phyloP scores from a whole-genome alignment of 2,797 vertebrate species.

The Muraenolepis orangiensis region DNA sequence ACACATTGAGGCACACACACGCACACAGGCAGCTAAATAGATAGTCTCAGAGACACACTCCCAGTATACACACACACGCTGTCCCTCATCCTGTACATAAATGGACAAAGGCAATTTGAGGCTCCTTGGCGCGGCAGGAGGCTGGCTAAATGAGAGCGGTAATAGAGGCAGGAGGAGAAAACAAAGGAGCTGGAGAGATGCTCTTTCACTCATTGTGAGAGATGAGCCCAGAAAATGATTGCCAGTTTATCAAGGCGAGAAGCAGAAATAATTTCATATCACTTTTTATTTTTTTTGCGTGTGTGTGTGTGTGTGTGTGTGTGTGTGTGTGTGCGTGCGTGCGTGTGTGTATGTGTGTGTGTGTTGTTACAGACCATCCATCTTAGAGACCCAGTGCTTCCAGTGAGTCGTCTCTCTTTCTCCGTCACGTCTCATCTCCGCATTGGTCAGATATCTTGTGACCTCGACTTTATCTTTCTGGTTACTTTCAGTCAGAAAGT shows the following conservation, averaged over 20 bases:
- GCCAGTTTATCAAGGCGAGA: slow-evolving; percentile 78
- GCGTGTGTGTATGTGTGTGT: too few species aligned
- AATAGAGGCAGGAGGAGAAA: slow-evolving; percentile 81
- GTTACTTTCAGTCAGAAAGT: not conserved
- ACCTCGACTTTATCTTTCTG: not conserved
- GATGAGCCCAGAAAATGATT: slow-evolving; percentile 66
- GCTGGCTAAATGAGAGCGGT: slow-evolving; percentile 86
- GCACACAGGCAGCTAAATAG: slow-evolving; percentile 18
- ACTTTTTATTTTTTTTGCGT: not conserved
- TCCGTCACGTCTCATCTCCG: slow-evolving; percentile 23
- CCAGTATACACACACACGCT: slow-evolving; percentile 21
- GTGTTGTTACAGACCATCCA: not conserved
- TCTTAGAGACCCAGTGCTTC: slow-evolving; percentile 9
- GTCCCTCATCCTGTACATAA: slow-evolving; percentile 39
- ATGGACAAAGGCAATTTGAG: slow-evolving; percentile 72
- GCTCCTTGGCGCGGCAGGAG: slow-evolving; percentile 76
- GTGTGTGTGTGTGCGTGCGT: too few species aligned
- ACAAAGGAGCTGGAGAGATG: slow-evolving; percentile 91
- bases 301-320: too few species aligned
- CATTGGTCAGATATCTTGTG: not conserved
- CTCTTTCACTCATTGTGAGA: slow-evolving; percentile 77
- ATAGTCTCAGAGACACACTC: slow-evolving; percentile 39
- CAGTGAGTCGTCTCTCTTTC: slow-evolving; percentile 20
- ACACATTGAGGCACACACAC: too few species aligned
- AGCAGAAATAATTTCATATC: slow-evolving; percentile 52